phyloP scores from a whole-genome alignment of 2,888 invertebrate species.

The Chaetogeoica ovagalla region DNA sequence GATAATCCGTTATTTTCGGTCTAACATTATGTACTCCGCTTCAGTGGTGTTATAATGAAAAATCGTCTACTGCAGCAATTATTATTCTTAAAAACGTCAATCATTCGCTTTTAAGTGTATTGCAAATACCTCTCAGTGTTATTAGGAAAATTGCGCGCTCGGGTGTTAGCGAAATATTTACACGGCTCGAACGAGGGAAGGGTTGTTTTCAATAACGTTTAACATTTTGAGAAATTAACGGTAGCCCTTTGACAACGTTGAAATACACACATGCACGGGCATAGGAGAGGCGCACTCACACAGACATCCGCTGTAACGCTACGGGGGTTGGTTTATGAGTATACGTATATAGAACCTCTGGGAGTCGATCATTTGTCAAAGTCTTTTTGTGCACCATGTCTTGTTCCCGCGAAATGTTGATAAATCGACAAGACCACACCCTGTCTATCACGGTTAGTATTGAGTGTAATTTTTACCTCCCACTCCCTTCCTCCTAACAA shows the following conservation, averaged over 20 bases:
- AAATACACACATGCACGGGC: not conserved
- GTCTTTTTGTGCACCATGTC: slow-evolving; percentile 39
- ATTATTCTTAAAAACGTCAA: slow-evolving; percentile 47
- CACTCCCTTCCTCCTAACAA: not conserved
- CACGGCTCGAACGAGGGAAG: slow-evolving; percentile 37
- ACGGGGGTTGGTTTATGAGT: slow-evolving; percentile 17
- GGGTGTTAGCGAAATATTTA: slow-evolving; percentile 50
- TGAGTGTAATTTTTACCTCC: slow-evolving; percentile 36
- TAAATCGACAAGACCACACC: slow-evolving; percentile 52
- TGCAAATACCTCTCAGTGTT: slow-evolving; percentile 50
- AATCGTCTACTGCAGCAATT: slow-evolving; percentile 36
- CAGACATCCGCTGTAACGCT: not conserved
- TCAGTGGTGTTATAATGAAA: slow-evolving; percentile 32
- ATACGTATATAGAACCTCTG: slow-evolving; percentile 1
- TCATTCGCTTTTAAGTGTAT: slow-evolving; percentile 38
- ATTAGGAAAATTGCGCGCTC: slow-evolving; percentile 46
- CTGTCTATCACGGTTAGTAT: slow-evolving; percentile 44
- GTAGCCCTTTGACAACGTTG: slow-evolving; percentile 44
- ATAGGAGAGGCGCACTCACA: not conserved
- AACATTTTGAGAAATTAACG: slow-evolving; percentile 53
- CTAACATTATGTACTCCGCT: not conserved
- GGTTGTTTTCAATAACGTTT: slow-evolving; percentile 53
- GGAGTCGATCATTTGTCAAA: slow-evolving; percentile 52
- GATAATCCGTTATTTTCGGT: not conserved
- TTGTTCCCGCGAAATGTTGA: slow-evolving; percentile 45